A percentile compares a stretch with the other conserved stretches of the same genome.
phyloP scores from a whole-genome alignment of 2,797 vertebrate genomes.

The Lepus oiostolus region DNA sequence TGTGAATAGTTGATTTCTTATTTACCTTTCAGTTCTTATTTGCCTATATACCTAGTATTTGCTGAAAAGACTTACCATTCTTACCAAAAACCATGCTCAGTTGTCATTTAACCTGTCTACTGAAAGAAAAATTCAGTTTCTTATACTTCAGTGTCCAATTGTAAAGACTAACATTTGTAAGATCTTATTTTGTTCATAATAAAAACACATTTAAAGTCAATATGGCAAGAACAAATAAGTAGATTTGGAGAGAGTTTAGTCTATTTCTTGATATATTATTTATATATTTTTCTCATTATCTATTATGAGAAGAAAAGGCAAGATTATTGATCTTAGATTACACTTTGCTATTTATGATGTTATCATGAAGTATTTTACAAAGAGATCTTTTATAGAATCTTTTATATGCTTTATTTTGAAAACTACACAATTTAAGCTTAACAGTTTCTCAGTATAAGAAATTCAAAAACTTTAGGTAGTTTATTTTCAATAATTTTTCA shows the following conservation, averaged over 20 bases:
- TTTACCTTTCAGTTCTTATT: neutral
- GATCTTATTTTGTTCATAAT: conserved; percentile 52
- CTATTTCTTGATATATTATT: neutral
- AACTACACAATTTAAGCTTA: neutral
- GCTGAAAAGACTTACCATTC: neutral
- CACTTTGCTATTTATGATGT: neutral
- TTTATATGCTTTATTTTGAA: conserved; percentile 15
- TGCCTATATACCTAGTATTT: neutral
- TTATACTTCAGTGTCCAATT: conserved; percentile 26
- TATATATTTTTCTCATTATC: neutral
- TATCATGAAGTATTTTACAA: neutral
- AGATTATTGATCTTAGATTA: neutral
- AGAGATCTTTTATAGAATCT: neutral
- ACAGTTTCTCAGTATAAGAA: neutral
- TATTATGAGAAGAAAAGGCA: neutral
- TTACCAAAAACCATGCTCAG: conserved; percentile 44
- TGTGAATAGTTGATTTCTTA: neutral
- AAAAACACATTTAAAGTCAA: neutral
- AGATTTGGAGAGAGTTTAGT: neutral
- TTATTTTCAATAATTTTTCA: neutral
- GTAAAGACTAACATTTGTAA: conserved; percentile 66
- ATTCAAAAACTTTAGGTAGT: neutral
- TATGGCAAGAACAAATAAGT: neutral
- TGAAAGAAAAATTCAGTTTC: conserved; percentile 57
- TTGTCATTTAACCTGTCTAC: conserved; percentile 30